Percentiles rank a stretch among this genome's conserved stretches.
Conservation (phyloP, 2,797 vertebrate species). For the Discoglossus pictus region DNA sequence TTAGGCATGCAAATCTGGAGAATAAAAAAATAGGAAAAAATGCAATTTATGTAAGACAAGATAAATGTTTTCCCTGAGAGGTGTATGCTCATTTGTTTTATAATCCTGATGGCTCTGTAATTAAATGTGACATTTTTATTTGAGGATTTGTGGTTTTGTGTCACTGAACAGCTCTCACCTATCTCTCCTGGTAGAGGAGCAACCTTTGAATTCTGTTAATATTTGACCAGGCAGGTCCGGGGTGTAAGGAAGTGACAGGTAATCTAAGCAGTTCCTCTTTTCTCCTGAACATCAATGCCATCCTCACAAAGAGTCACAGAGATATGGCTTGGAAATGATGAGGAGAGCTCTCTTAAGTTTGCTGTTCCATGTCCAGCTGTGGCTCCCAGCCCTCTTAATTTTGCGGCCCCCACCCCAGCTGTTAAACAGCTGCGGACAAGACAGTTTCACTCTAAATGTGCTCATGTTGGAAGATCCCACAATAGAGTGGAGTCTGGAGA, state of each 20-base stretch:
- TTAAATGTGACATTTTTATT: slow-evolving; percentile 8
- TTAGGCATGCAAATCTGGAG: no score
- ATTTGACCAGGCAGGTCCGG: slow-evolving; percentile 58
- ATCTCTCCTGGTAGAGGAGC: slow-evolving; percentile 56
- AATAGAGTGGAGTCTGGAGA: slow-evolving; percentile 65
- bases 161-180: slow-evolving; percentile 66
- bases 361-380: background rate
- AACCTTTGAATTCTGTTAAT: slow-evolving; percentile 70
- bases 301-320: background rate
- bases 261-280: slow-evolving; percentile 49
- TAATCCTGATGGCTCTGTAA: slow-evolving; percentile 1
- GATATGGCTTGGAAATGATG: slow-evolving; percentile 7
- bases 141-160: background rate
- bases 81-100: no score
- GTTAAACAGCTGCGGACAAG: slow-evolving; percentile 52
- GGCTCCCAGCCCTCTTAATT: slow-evolving; percentile 1
- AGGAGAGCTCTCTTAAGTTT: background rate
- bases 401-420: slow-evolving; percentile 1
- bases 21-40: no score
- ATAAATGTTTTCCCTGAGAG: no score
- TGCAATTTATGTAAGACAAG: no score
- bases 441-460: slow-evolving; percentile 75
- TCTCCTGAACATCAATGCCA: slow-evolving; percentile 19
- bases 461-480: slow-evolving; percentile 82
- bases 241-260: slow-evolving; percentile 52